phyloP scores from a whole-genome alignment of 2,113 vertebrate species.

The Bettongia penicillata region DNA sequence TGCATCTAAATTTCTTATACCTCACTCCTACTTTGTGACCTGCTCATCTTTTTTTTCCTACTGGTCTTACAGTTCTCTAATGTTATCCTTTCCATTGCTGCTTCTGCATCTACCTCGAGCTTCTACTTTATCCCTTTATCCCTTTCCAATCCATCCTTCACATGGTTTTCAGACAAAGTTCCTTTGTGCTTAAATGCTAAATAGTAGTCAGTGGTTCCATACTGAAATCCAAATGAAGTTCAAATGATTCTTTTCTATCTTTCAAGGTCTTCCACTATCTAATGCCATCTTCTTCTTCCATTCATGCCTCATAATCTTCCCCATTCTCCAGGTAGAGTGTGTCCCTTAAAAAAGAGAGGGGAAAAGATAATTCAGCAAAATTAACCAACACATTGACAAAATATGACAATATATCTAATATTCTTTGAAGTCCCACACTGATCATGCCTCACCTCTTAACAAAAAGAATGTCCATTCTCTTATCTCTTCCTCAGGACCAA shows the following conservation, averaged over 20 bases:
- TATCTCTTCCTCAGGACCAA: too few species aligned
- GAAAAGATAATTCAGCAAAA: too few species aligned
- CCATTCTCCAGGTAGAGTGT: neutral
- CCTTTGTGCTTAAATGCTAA: neutral
- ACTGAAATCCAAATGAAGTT: neutral
- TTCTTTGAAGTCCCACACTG: too few species aligned
- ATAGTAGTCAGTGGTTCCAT: neutral
- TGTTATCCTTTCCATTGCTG: too few species aligned
- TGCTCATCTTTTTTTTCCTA: neutral
- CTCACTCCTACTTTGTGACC: neutral
- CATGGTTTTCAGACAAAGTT: neutral
- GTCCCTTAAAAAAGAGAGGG: neutral
- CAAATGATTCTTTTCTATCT: neutral
- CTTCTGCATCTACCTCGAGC: neutral
- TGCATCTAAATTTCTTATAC: neutral
- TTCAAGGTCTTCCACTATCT: neutral
- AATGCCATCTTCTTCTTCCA: neutral
- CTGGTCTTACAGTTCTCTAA: too few species aligned
- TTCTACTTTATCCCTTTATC: neutral
- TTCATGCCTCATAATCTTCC: neutral
- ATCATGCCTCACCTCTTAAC: too few species aligned
- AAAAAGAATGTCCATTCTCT: too few species aligned
- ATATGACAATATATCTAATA: too few species aligned
- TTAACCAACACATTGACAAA: too few species aligned
- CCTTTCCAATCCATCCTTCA: neutral